These are phyloP conservation scores for Furnarius figulus DNA, from an alignment of 2,113 vertebrate species.

Conservation along the genomic window DNA sequence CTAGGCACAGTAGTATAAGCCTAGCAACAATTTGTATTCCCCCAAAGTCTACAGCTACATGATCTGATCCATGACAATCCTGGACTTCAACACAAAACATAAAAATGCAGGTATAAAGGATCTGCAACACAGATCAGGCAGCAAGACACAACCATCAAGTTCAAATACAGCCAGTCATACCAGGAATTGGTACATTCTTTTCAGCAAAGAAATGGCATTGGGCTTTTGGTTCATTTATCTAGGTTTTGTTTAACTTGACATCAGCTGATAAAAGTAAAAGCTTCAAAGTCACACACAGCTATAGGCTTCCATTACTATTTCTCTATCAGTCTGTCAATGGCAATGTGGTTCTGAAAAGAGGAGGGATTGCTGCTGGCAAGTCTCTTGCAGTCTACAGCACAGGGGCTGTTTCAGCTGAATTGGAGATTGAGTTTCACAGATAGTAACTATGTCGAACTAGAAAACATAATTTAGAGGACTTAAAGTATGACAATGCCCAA, in stretches of 20 bases:
- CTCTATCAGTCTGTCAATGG: background rate
- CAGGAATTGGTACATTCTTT: background rate
- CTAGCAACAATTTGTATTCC: background rate
- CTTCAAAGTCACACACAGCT: background rate
- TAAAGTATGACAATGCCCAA: background rate
- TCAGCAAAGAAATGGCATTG: background rate
- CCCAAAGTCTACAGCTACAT: background rate
- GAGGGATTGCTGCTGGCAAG: background rate
- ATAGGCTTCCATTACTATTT: background rate
- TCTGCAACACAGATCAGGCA: background rate
- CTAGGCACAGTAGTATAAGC: background rate
- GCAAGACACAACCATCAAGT: background rate
- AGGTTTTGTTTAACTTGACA: background rate
- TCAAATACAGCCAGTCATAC: background rate
- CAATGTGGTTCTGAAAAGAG: background rate
- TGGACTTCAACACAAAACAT: background rate
- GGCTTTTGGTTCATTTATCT: background rate
- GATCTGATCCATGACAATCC: background rate
- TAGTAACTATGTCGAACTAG: background rate
- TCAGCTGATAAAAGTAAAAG: conserved; percentile 21
- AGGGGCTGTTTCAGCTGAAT: background rate
- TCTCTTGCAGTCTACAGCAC: background rate
- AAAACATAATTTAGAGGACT: background rate
- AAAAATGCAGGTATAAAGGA: background rate
- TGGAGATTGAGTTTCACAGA: background rate